Conservation (phyloP, 1,140 invertebrate genomes). For the Leptopilina boulardi region DNA sequence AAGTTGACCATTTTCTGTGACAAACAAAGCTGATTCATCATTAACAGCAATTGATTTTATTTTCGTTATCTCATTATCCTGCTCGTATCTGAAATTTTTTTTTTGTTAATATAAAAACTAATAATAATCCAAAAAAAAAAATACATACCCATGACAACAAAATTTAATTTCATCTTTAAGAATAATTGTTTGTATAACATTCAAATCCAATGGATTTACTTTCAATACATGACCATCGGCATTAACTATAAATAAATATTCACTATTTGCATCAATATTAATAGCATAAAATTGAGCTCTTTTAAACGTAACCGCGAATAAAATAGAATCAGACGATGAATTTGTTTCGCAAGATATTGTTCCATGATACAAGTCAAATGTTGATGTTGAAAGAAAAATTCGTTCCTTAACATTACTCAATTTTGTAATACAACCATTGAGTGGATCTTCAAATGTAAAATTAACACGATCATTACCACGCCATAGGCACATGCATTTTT, state of each 20-base stretch:
- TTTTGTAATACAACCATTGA: conserved; percentile 65
- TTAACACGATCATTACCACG: conserved; percentile 64
- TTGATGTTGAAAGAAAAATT: conserved; percentile 68
- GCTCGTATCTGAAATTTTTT: conserved; percentile 72
- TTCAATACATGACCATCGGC: conserved; percentile 79
- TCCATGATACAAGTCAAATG: conserved; percentile 66
- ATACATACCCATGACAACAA: conserved; percentile 78
- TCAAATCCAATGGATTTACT: conserved; percentile 76
- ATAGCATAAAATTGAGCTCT: conserved; percentile 69
- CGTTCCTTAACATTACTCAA: conserved; percentile 63
- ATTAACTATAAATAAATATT: conserved; percentile 80
- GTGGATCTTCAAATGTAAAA: conserved; percentile 60
- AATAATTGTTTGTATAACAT: conserved; percentile 78
- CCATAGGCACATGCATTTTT: conserved; percentile 70
- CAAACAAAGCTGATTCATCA: conserved; percentile 80
- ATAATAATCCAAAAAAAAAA: not conserved
- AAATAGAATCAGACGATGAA: conserved; percentile 36
- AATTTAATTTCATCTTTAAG: conserved; percentile 80
- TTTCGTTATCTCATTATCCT: conserved; percentile 79
- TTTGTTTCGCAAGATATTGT: conserved; percentile 49
- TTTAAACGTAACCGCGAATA: conserved; percentile 50
- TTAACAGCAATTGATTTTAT: conserved; percentile 79
- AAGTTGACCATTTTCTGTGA: conserved; percentile 82
- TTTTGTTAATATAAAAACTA: conserved; percentile 33
- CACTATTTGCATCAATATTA: conserved; percentile 80